Conservation (phyloP, 2,888 invertebrate species). For the Drosophila diplacantha region DNA sequence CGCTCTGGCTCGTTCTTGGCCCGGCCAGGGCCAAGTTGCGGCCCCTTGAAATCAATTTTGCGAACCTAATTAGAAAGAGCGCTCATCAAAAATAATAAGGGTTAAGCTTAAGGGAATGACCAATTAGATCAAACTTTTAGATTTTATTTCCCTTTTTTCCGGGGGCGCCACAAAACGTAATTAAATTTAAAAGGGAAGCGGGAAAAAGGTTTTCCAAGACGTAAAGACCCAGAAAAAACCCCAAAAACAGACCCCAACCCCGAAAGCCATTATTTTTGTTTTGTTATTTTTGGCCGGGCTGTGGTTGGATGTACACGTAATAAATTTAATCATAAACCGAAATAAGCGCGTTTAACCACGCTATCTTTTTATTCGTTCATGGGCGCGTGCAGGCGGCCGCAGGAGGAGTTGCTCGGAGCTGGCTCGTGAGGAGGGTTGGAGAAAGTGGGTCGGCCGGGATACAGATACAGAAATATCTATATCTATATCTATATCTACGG, state of each 20-base stretch:
- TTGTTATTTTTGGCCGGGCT: slow-evolving; percentile 34
- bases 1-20: slow-evolving; percentile 19
- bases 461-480: slow-evolving; percentile 46
- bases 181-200: slow-evolving; percentile 56
- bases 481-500: slow-evolving; percentile 17
- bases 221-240: neutral
- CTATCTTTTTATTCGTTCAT: slow-evolving; percentile 61
- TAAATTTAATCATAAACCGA: slow-evolving; percentile 72
- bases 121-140: slow-evolving; percentile 64
- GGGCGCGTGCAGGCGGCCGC: slow-evolving; percentile 32
- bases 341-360: slow-evolving; percentile 72
- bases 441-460: slow-evolving; percentile 22
- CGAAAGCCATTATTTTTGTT: slow-evolving; percentile 24
- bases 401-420: neutral
- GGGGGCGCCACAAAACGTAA: slow-evolving; percentile 46
- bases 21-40: slow-evolving; percentile 12
- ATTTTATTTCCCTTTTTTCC: slow-evolving; percentile 19
- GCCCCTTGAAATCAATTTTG: slow-evolving; percentile 49
- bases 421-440: slow-evolving; percentile 9
- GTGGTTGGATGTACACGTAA: slow-evolving; percentile 69
- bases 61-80: slow-evolving; percentile 60
- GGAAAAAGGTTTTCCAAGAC: slow-evolving; percentile 33
- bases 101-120: slow-evolving; percentile 65
- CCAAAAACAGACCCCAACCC: slow-evolving; percentile 5
- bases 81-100: slow-evolving; percentile 59